These are phyloP conservation scores for Zenarchopterus dispar DNA, from an alignment of 2,797 vertebrate species.

Conservation along the genomic window DNA sequence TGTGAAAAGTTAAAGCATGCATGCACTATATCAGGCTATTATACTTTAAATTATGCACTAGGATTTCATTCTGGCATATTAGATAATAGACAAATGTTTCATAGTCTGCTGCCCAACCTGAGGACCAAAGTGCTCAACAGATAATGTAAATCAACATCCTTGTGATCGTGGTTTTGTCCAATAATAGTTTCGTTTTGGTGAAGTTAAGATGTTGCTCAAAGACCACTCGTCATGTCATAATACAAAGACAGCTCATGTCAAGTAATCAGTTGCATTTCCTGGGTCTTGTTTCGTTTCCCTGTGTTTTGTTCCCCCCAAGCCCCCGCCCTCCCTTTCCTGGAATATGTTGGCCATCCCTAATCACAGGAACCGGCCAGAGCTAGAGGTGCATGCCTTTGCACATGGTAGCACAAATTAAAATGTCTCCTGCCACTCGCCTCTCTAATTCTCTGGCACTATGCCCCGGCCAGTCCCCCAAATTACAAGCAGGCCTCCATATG, in stretches of 20 bases:
- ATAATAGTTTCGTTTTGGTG: constrained; percentile 11
- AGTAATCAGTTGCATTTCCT: constrained; percentile 59
- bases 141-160: not conserved
- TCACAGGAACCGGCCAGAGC: constrained; percentile 74
- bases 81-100: too few species aligned
- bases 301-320: constrained; percentile 55
- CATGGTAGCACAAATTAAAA: constrained; percentile 87
- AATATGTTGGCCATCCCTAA: constrained; percentile 73
- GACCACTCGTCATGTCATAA: constrained; percentile 22
- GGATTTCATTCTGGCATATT: too few species aligned
- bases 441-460: constrained; percentile 84
- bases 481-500: constrained; percentile 76
- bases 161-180: not conserved
- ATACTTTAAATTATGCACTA: too few species aligned
- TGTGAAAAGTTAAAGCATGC: too few species aligned
- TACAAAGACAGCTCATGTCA: constrained; percentile 33
- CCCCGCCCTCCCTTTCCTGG: constrained; percentile 70
- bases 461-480: constrained; percentile 76
- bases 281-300: constrained; percentile 57
- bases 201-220: constrained; percentile 14
- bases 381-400: constrained; percentile 84
- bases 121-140: too few species aligned
- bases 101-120: too few species aligned
- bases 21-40: too few species aligned
- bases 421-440: constrained; percentile 78